Percentiles rank a stretch among this genome's conserved stretches.
phyloP scores from a whole-genome alignment of 1,140 invertebrate genomes.

The Philotrypesis tridentata region DNA sequence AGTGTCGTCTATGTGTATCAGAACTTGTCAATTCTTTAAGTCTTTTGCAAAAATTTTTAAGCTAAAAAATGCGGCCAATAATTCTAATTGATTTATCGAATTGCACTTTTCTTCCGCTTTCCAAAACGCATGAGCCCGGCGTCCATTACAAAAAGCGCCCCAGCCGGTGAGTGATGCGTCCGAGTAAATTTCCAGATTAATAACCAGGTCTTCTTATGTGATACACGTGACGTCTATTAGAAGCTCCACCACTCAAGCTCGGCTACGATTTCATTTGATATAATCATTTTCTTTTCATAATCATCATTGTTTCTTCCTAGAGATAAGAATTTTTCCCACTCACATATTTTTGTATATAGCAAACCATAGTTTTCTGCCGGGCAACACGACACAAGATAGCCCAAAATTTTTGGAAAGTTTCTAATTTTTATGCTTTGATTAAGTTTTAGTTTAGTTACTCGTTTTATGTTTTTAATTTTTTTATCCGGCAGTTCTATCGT shows the following conservation, averaged over 20 bases:
- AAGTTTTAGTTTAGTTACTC: constrained; percentile 20
- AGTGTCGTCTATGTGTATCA: constrained; percentile 32
- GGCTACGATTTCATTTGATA: background rate
- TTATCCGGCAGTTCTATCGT: background rate
- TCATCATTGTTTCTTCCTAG: background rate
- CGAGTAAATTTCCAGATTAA: background rate
- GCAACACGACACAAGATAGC: constrained; percentile 33
- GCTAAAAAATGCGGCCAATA: constrained; percentile 42
- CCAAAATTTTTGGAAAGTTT: constrained; percentile 37
- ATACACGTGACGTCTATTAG: background rate
- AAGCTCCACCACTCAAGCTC: constrained; percentile 16
- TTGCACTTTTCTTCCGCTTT: background rate
- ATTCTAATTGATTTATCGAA: constrained; percentile 47
- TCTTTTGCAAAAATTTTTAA: background rate
- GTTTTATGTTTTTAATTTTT: constrained; percentile 21
- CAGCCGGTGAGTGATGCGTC: background rate
- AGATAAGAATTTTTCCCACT: constrained; percentile 30
- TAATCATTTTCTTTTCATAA: constrained; percentile 1
- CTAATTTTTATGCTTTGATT: constrained; percentile 3
- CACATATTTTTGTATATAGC: constrained; percentile 32
- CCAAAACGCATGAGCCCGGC: constrained; percentile 43
- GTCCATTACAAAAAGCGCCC: background rate
- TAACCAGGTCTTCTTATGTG: constrained; percentile 3
- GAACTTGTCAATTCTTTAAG: background rate
- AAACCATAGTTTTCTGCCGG: constrained; percentile 41